phyloP scores from a whole-genome alignment of 92 coral and sea anemone species.

The Heteractis magnifica region DNA sequence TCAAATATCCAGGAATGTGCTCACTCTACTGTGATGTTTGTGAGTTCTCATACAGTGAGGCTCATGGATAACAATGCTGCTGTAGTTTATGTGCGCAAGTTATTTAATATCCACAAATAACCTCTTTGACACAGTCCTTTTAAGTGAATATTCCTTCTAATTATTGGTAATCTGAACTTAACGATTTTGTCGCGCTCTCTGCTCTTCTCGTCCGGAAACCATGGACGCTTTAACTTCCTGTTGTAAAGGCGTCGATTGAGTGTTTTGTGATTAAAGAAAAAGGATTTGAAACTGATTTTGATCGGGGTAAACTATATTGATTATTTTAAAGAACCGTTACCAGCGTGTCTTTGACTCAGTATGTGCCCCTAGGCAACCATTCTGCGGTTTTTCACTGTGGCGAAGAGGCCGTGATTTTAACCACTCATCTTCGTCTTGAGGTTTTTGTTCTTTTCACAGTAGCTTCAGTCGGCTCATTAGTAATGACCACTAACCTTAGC shows the following conservation, averaged over 20 bases:
- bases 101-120: conserved; percentile 45
- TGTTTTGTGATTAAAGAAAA: conserved; percentile 22
- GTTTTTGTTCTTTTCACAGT: not conserved
- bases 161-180: conserved; percentile 41
- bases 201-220: conserved; percentile 31
- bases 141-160: conserved; percentile 18
- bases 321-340: not conserved
- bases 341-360: conserved; percentile 18
- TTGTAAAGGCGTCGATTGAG: conserved; percentile 39
- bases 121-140: conserved; percentile 41
- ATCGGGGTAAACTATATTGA: not conserved
- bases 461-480: conserved; percentile 6
- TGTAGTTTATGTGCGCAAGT: conserved; percentile 11
- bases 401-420: not conserved
- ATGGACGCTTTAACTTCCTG: conserved; percentile 28
- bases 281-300: not conserved
- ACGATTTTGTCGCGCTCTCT: conserved; percentile 35
- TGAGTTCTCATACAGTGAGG: conserved; percentile 24
- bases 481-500: not conserved
- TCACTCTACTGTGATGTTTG: conserved; percentile 4
- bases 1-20: conserved; percentile 42
- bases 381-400: conserved; percentile 22
- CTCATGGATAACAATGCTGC: conserved; percentile 14
- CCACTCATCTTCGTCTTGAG: not conserved
- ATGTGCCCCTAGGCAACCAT: conserved; percentile 20